phyloP scores from a whole-genome alignment of 2,113 vertebrate genomes.

The Pseudorasbora parva region DNA sequence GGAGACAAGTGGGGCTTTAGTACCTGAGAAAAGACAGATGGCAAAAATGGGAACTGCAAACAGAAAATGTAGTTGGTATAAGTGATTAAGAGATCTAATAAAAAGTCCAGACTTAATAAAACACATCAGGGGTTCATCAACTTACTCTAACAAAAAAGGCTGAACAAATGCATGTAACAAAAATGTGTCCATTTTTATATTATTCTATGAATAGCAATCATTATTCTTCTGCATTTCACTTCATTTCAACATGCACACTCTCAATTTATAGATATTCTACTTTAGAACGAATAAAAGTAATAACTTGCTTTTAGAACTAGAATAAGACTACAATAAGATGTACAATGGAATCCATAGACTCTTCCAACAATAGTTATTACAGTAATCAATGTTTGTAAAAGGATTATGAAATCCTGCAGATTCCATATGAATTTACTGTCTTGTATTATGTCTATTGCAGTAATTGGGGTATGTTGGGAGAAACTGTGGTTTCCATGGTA shows the following conservation, averaged over 20 bases:
- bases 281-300: neutral
- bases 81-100: slow-evolving; percentile 1
- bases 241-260: no score
- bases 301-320: neutral
- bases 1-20: slow-evolving; percentile 21
- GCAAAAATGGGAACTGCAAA: neutral
- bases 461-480: neutral
- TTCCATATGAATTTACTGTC: neutral
- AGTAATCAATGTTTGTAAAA: neutral
- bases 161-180: neutral
- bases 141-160: neutral
- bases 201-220: neutral
- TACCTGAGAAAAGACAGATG: slow-evolving; percentile 4
- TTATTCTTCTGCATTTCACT: neutral
- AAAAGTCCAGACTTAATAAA: neutral
- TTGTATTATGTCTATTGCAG: neutral
- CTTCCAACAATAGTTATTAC: neutral
- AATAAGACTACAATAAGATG: no score
- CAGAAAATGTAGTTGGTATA: neutral
- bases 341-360: no score
- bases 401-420: neutral
- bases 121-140: neutral
- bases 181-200: no score
- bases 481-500: neutral
- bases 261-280: neutral